Conservation (phyloP, 2,113 vertebrate species). For the Columba janthina region DNA sequence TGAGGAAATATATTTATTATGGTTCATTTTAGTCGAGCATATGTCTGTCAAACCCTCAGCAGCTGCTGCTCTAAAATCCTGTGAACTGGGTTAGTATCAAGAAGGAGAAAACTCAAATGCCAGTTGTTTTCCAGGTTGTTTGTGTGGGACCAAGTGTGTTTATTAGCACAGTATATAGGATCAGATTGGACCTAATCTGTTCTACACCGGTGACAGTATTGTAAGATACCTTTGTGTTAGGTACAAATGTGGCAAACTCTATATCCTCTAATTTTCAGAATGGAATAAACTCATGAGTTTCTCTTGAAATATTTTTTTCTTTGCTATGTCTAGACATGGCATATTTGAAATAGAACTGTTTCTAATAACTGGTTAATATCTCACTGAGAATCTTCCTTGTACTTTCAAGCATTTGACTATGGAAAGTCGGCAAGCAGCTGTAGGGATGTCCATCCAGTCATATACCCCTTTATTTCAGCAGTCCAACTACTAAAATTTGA, state of each 20-base stretch:
- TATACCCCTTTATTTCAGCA: not conserved
- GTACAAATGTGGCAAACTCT: not conserved
- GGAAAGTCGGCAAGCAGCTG: not conserved
- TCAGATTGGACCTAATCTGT: not conserved
- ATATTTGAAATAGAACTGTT: not conserved
- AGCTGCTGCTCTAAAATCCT: slow-evolving; percentile 14
- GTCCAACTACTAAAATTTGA: not conserved
- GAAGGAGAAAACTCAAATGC: not conserved
- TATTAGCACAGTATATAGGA: not conserved
- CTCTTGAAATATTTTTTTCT: not conserved
- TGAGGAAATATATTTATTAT: not conserved
- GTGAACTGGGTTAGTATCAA: slow-evolving; percentile 12
- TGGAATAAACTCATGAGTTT: not conserved
- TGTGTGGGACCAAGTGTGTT: not conserved
- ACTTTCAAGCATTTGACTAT: not conserved
- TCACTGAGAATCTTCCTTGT: not conserved
- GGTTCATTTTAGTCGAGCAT: slow-evolving; percentile 24
- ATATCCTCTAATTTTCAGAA: not conserved
- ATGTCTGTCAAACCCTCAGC: not conserved
- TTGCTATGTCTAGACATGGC: not conserved
- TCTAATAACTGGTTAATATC: not conserved
- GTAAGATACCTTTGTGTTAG: not conserved
- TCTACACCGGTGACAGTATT: not conserved
- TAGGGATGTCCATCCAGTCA: not conserved
- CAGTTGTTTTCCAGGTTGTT: not conserved